These are phyloP conservation scores for Haemorhous mexicanus DNA, from an alignment of 2,113 vertebrate species.

Conservation along the genomic window DNA sequence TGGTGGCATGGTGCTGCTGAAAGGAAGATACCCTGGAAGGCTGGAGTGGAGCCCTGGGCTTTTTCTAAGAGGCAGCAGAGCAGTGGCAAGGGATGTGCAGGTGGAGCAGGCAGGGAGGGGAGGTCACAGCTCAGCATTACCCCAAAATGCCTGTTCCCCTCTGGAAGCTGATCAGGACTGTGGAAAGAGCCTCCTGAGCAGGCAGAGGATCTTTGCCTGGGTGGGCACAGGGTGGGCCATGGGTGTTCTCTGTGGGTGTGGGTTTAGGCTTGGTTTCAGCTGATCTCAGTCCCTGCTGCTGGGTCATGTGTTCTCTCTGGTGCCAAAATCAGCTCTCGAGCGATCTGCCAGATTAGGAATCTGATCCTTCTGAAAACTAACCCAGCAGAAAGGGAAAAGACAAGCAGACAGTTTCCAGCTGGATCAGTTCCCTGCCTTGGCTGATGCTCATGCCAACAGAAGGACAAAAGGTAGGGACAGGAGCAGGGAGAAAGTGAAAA, in stretches of 20 bases:
- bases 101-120: neutral
- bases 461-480: constrained; percentile 47
- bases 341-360: constrained; percentile 59
- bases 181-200: neutral
- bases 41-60: neutral
- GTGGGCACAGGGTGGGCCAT: neutral
- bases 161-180: neutral
- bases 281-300: neutral
- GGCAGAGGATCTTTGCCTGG: neutral
- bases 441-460: constrained; percentile 37
- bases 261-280: neutral
- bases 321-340: constrained; percentile 52
- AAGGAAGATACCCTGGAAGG: neutral
- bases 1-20: neutral
- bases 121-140: neutral
- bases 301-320: neutral
- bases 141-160: neutral
- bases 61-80: neutral
- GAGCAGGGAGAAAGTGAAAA: constrained; percentile 14
- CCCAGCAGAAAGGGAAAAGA: constrained; percentile 53
- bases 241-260: neutral
- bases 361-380: constrained; percentile 54
- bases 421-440: constrained; percentile 46
- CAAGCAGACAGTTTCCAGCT: constrained; percentile 43
- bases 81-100: neutral